Conservation (phyloP, 2,113 vertebrate genomes). For the Terrapene triunguis region DNA sequence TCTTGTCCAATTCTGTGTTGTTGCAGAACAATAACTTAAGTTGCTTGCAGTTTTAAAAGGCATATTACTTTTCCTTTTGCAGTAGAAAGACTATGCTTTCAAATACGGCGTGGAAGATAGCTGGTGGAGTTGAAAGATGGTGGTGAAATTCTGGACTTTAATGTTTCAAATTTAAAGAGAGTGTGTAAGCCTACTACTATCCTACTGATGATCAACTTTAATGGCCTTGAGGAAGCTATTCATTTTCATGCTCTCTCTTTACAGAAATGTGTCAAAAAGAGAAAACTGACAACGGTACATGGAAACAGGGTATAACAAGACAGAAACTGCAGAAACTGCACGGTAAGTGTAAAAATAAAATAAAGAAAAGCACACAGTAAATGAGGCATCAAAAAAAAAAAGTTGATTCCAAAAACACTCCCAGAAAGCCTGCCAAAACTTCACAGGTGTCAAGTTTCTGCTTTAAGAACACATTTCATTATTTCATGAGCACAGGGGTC, state of each 20-base stretch:
- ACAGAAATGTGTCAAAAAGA: constrained; percentile 31
- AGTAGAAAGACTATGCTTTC: neutral
- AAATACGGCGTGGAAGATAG: neutral
- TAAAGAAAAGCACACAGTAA: neutral
- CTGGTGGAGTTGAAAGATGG: neutral
- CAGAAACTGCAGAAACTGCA: constrained; percentile 42
- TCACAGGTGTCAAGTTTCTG: constrained; percentile 39
- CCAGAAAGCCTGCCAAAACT: constrained; percentile 47
- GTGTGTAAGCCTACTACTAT: neutral
- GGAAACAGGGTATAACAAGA: constrained; percentile 52
- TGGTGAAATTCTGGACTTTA: neutral
- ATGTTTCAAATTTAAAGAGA: constrained; percentile 13
- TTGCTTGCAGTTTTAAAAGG: neutral
- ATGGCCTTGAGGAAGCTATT: neutral
- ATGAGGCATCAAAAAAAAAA: constrained; percentile 45
- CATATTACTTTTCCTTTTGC: neutral
- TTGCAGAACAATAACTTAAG: neutral
- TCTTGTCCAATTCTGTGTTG: neutral
- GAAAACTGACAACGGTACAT: constrained; percentile 4
- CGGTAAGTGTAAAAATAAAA: constrained; percentile 20
- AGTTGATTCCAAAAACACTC: constrained; percentile 35
- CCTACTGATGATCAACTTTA: constrained; percentile 17
- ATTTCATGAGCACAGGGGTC: constrained; percentile 4
- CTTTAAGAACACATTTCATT: constrained; percentile 56
- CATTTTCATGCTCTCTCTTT: constrained; percentile 28